Evolutionary conservation across 64 coral and sea anemone species (phyloP), one percentile per base, ranked within the genome.

Genomic region (Exaiptasia diaphana): DNA sequence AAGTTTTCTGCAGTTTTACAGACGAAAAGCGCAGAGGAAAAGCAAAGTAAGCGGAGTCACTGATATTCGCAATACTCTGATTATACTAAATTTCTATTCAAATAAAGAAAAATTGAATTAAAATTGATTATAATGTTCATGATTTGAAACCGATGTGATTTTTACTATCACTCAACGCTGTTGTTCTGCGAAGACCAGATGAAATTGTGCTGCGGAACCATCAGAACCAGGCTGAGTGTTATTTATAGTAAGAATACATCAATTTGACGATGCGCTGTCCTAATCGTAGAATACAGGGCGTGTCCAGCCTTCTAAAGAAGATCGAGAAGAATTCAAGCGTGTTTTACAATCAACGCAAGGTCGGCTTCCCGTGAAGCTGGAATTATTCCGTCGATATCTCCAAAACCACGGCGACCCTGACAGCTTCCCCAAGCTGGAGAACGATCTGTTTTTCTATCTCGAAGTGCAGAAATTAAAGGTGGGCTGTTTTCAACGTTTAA

Each of bases 401-500:
- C 89, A 93, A 31, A 83, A 50, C 17, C 90, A 93, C 40, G 75
- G 90, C 12, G 89, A 99, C 14, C 89, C 89, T 1, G 89, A 92
- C 23, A 73, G 85, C 8, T 71, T 87, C 28, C 75, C 95, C 7
- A 91, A 83, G 38, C 85, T 99, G 0, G 95, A 99, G 71, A 92
- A 88, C 28, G 95, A 99, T 69, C 78, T 99, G 9, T 10, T 92
- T 5, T 99, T 99, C 46, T 99, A 99, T 60, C 86, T 99, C 38
- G 95, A 99, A 41, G 95, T 99, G 22, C 95, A 99, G 35, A 99
- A 99, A 73, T 81, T 92, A 24, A 99, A 99, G 90, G 95, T 99
- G 74, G 15, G 40, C n/a, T n/a, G n/a, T n/a, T n/a, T n/a, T n/a
- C n/a, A n/a, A n/a, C n/a, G n/a, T n/a, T n/a, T n/a, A n/a, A n/a